Conservation (phyloP, 2,888 invertebrate genomes). For the Apamea epomidion region DNA sequence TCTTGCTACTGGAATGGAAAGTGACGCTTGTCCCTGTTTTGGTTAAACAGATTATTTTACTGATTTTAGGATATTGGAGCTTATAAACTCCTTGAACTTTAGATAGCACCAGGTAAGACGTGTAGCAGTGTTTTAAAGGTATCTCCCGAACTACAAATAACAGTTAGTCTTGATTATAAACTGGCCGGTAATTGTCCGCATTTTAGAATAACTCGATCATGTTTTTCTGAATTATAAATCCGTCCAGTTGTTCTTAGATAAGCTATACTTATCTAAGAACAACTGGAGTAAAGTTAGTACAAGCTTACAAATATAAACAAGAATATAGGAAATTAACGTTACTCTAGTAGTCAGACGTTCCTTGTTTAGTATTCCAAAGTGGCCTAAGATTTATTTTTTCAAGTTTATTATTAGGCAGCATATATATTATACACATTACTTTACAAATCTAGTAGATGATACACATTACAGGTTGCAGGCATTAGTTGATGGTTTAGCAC, state of each 20-base stretch:
- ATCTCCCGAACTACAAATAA: neutral
- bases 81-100: constrained; percentile 10
- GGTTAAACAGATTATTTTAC: constrained; percentile 35
- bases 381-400: neutral
- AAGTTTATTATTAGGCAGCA: neutral
- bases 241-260: no score
- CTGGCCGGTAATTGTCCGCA: constrained; percentile 39
- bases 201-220: neutral
- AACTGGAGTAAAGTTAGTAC: neutral
- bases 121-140: constrained; percentile 7
- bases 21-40: constrained; percentile 58
- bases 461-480: neutral
- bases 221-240: constrained; percentile 3
- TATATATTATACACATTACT: neutral
- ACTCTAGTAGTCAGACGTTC: neutral
- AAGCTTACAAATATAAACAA: neutral
- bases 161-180: neutral
- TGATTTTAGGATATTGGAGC: constrained; percentile 57
- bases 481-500: neutral
- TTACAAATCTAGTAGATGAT: neutral
- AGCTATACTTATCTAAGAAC: neutral
- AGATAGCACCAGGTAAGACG: constrained; percentile 50
- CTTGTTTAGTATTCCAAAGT: neutral
- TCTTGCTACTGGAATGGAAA: constrained; percentile 46
- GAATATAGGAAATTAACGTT: neutral